Base-by-base conservation (phyloP, 2,797 vertebrate genomes). In the Phataginus tetradactyla region DNA sequence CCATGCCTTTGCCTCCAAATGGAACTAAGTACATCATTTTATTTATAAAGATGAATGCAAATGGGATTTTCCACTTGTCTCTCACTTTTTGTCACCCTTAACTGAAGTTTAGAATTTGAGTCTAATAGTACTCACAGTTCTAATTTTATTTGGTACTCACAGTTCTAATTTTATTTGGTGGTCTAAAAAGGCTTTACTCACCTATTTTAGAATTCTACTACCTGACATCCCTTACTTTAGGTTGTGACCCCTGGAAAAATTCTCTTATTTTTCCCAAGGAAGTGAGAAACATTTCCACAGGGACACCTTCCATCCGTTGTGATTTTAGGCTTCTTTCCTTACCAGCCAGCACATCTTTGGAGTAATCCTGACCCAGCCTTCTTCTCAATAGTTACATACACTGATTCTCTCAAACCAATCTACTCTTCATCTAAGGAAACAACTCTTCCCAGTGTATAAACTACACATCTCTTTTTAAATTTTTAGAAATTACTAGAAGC, bases 181-280 rank as follows among this genome's bases (percentile, higher is more conserved):
- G 23, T 83, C 20, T 74, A 15, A 51, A 34, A n/a, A 93, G 39
- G 12, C 83, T 86, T 92, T 55, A 11, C 34, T 80, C 39, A 80
- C 25, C 32, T 84, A 0, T 79, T n/a, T 89, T 80, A 39, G 72
- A 87, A 21, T 89, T 84, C 34, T 74, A 9, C 63, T 37, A 0
- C 27, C 10, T 57, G 15, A 3, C 9, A 29, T 84, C 23, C 32
- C 96, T 78, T 32, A 25, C 81, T 83, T 74, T 77, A 87, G 23
- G 10, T 37, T 71, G 27, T 77, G 27, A 68, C 34, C n/a, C 45
- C 72, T 37, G 18, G 88, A 96, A 74, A 23, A 94, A 85, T 55
- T 81, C n/a, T 68, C 32, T 89, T 91, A 51, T 45, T 93, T 86
- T 88, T 59, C 37, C 53, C 39, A 96, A 66, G 42, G 11, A 90